Evolutionary conservation across 2,797 vertebrate species (phyloP), one percentile per base, ranked within the genome.

Genomic region (Mormyrops attenuatus): DNA sequence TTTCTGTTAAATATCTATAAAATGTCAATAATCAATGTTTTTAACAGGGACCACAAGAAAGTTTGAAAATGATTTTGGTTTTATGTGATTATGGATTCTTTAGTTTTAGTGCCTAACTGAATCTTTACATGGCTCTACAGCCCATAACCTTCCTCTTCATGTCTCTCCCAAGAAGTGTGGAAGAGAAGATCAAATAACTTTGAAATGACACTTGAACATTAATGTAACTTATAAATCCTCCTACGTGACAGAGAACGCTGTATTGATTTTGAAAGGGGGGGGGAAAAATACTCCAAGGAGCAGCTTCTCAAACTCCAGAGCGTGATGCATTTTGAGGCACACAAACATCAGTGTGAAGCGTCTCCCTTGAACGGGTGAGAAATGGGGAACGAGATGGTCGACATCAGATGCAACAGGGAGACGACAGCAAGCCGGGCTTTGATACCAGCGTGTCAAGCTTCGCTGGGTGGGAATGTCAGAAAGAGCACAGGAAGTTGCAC

Each of bases 161-260:
- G 92, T 94, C 92, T 93, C 91, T 89, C 92, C 90, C 41, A 77
- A 88, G 88, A 89, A 89, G 91, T 89, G 91, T 90, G 91, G 93
- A 94, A 91, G 88, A 92, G 93, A 93, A 93, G 93, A 94, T 95
- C 93, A 94, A 95, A 94, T 95, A 93, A 92, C 93, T 90, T 93
- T 89, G 89, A 93, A 95, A 94, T 94, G 95, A 95, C 95, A 95
- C 94, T 91, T 93, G 92, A 93, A 95, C 95, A 94, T 96, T 95
- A 95, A 95, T 96, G 95, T 90, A 90, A 47, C 90, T 92, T 93
- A 93, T 90, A 91, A 91, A 92, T 94, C 93, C 93, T 94, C 91
- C 93, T 90, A 94, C 92, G 94, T 95, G 95, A 95, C 95, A 95
- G 95, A 95, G 94, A 96, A 96, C 95, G 95, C 94, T 90, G 90